Evolutionary conservation across 2,888 invertebrate species (phyloP).

Genomic region (Drosophila buzzatii): DNA sequence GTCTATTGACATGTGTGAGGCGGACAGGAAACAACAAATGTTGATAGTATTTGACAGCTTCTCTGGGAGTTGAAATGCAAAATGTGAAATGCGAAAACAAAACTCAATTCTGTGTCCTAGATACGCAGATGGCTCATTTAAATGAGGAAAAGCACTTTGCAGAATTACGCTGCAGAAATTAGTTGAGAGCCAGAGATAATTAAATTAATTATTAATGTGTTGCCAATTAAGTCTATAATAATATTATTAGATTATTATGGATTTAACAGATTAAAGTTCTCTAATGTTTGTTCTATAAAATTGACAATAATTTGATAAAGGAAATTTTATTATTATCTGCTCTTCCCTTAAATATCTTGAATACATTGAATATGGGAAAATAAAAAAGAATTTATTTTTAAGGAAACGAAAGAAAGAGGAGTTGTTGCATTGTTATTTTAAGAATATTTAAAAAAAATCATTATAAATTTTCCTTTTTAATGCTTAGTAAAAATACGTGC

Average conservation of each 20-base stretch:
- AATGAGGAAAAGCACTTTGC: slow-evolving; percentile 7
- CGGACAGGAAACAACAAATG: slow-evolving; percentile 31
- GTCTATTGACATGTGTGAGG: slow-evolving; percentile 41
- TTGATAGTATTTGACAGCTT: slow-evolving; percentile 20
- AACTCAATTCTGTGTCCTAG: not conserved
- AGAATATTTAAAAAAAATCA: no score
- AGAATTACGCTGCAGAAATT: not conserved
- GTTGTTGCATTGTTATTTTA: not conserved
- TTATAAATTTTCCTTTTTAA: not conserved
- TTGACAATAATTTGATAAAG: not conserved
- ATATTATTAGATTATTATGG: not conserved
- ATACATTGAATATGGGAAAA: no score
- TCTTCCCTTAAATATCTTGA: not conserved
- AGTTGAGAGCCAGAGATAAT: not conserved
- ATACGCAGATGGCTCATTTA: slow-evolving; percentile 5
- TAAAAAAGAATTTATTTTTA: not conserved
- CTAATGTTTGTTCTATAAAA: not conserved
- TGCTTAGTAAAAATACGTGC: not conserved
- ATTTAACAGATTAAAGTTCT: not conserved
- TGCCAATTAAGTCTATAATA: not conserved
- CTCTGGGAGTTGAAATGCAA: slow-evolving; percentile 9
- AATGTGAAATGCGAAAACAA: slow-evolving; percentile 3
- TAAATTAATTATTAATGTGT: not conserved
- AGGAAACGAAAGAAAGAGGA: no score
- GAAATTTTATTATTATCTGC: not conserved